A percentile compares a stretch with the other conserved stretches of the same genome.
phyloP scores from a whole-genome alignment of 2,113 vertebrate genomes.

The Azemiops feae region DNA sequence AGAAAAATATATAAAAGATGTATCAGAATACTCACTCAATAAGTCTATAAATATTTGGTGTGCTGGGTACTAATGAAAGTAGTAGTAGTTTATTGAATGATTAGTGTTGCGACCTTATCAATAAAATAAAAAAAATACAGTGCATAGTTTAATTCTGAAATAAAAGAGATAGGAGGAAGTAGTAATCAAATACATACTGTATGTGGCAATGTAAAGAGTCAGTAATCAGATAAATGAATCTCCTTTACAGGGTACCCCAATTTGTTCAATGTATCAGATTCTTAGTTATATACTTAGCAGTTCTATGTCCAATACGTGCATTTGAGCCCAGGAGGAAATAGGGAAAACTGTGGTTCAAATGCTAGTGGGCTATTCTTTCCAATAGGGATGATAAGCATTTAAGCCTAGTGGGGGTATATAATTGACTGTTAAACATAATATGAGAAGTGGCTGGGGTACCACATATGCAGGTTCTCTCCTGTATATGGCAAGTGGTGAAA shows the following conservation, averaged over 20 bases:
- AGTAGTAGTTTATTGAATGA: background rate
- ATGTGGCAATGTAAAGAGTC: background rate
- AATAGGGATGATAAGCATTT: background rate
- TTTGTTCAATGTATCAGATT: background rate
- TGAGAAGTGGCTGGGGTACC: background rate
- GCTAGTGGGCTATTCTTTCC: background rate
- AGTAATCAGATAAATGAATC: background rate
- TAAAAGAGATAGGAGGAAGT: background rate
- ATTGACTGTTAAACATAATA: background rate
- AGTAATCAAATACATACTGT: background rate
- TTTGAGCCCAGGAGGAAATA: background rate
- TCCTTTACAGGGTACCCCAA: background rate
- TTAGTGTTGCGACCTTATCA: background rate
- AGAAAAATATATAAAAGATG: background rate
- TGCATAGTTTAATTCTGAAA: background rate
- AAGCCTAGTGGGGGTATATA: background rate
- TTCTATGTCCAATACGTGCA: background rate
- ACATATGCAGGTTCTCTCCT: background rate
- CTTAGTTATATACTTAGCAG: background rate
- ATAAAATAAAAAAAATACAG: background rate
- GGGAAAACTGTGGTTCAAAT: background rate
- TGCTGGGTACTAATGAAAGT: accelerated
- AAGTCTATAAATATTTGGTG: background rate
- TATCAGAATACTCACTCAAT: background rate
- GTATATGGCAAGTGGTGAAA: background rate